phyloP scores from a whole-genome alignment of 2,797 vertebrate genomes.

The Toxotes lorentzi region DNA sequence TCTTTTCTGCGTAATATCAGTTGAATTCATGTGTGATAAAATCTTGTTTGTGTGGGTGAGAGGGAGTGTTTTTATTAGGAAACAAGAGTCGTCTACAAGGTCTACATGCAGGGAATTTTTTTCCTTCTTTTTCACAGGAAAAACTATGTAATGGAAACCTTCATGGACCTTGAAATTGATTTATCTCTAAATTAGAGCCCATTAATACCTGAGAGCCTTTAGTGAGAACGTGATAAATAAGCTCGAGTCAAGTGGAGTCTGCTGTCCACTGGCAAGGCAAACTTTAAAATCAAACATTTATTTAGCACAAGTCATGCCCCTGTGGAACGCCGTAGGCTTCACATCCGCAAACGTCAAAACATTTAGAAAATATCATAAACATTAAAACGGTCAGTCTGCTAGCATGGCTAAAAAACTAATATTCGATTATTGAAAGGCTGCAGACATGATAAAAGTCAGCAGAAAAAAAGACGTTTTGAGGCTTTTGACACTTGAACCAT shows the following conservation, averaged over 20 bases:
- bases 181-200: slow-evolving; percentile 3
- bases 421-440: neutral
- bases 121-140: neutral
- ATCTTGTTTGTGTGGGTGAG: neutral
- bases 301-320: neutral
- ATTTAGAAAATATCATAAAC: neutral
- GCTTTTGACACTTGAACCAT: neutral
- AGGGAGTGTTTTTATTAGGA: slow-evolving; percentile 30
- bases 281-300: neutral
- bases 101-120: neutral
- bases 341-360: neutral
- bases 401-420: neutral
- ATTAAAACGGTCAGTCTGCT: neutral
- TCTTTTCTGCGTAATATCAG: neutral
- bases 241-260: neutral
- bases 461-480: neutral
- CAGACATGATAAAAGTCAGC: neutral
- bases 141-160: neutral
- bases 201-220: neutral
- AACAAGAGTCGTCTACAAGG: no score
- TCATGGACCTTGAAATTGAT: slow-evolving; percentile 6
- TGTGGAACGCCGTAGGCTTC: neutral
- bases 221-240: slow-evolving; percentile 27
- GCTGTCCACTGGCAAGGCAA: neutral
- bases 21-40: slow-evolving; percentile 3